A percentile compares a stretch with the other conserved stretches of the same genome.
These are phyloP conservation scores for Mionectes macconnelli DNA, from an alignment of 2,113 vertebrate species.

Conservation along the genomic window DNA sequence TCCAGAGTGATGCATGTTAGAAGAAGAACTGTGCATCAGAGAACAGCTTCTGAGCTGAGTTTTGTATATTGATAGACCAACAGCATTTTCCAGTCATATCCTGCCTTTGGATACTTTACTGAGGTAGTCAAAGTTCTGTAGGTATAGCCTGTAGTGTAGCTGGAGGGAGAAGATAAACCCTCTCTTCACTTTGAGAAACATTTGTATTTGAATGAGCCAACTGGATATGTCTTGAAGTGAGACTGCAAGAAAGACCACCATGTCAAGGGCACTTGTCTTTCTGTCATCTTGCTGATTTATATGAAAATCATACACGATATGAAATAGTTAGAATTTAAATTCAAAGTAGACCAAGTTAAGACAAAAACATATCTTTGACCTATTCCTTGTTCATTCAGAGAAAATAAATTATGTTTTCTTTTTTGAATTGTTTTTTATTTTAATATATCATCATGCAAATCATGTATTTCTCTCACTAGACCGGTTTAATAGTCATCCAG, in stretches of 20 bases:
- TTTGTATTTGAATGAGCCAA: background rate
- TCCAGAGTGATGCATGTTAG: background rate
- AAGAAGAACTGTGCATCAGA: background rate
- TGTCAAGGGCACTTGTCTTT: background rate
- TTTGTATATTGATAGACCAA: background rate
- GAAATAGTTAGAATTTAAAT: background rate
- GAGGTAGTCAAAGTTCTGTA: background rate
- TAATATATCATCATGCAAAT: background rate
- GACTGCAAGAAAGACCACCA: background rate
- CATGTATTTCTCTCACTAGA: background rate
- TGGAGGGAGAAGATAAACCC: background rate
- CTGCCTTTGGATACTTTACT: background rate
- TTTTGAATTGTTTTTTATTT: background rate
- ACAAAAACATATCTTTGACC: accelerated
- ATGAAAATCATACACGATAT: accelerated
- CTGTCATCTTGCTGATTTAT: background rate
- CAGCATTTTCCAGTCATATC: background rate
- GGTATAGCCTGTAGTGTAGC: background rate
- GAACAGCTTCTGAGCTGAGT: background rate
- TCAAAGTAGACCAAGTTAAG: background rate
- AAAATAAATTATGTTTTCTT: background rate
- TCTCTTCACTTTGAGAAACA: background rate
- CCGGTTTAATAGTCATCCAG: background rate
- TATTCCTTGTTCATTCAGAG: background rate
- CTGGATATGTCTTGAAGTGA: background rate